Percentiles rank a stretch among this genome's conserved stretches.
phyloP scores from a whole-genome alignment of 2,113 vertebrate species.

The Lynx canadensis region DNA sequence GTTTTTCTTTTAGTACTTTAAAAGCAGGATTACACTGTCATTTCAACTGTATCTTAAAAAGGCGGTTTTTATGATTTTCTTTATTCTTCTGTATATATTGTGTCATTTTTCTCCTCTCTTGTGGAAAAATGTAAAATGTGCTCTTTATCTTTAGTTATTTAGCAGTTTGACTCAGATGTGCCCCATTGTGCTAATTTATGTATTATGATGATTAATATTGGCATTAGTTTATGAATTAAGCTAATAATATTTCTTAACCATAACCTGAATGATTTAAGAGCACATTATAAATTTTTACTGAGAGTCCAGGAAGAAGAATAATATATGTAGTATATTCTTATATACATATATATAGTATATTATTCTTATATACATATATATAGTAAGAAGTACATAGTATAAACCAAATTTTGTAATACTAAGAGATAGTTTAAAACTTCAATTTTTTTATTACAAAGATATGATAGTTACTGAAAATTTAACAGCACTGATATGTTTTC shows the following conservation, averaged over 20 bases:
- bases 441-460: neutral
- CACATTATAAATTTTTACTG: neutral
- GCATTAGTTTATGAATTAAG: neutral
- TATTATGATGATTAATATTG: neutral
- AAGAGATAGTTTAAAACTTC: neutral
- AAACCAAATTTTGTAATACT: neutral
- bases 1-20: neutral
- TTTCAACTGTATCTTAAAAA: neutral
- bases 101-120: neutral
- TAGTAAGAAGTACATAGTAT: neutral
- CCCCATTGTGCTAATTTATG: neutral
- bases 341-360: too few relatives aligned
- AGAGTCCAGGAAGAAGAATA: neutral
- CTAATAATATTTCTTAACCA: neutral
- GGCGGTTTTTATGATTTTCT: neutral
- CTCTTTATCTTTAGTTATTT: neutral
- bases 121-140: neutral
- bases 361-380: too few relatives aligned
- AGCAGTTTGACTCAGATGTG: neutral
- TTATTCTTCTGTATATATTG: neutral
- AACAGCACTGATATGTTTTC: neutral
- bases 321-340: neutral
- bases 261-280: neutral
- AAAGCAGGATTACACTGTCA: neutral
- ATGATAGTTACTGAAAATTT: neutral